Evolutionary conservation across 2,797 vertebrate species (phyloP).

Genomic region (Melanotaenia maccullochi): DNA sequence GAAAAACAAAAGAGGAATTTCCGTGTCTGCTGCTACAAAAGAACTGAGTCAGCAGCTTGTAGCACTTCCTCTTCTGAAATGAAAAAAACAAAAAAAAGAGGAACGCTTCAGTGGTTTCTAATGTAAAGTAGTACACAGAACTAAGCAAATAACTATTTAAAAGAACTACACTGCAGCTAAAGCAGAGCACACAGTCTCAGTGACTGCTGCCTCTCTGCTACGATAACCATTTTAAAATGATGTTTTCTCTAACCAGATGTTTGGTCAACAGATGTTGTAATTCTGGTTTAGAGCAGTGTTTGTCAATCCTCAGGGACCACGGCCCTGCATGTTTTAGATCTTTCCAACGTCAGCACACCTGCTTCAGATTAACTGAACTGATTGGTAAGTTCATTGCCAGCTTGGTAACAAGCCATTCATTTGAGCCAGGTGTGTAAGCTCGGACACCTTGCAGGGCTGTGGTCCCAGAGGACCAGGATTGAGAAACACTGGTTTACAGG

Average conservation of each 20-base stretch:
- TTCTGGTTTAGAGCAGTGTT: too few relatives aligned
- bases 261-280: constrained; percentile 1
- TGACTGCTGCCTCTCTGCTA: not conserved
- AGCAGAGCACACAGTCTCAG: not conserved
- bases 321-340: too few relatives aligned
- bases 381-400: too few relatives aligned
- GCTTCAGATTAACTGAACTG: too few relatives aligned
- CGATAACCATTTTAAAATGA: not conserved
- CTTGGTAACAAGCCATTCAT: too few relatives aligned
- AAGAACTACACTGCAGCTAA: constrained; percentile 7
- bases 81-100: not conserved
- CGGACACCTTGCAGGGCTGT: too few relatives aligned
- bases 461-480: too few relatives aligned
- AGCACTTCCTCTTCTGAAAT: constrained; percentile 38
- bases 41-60: constrained; percentile 29
- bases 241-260: not conserved
- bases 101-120: not conserved
- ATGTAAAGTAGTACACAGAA: not conserved
- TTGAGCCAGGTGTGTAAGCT: too few relatives aligned
- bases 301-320: too few relatives aligned
- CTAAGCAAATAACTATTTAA: not conserved
- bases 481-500: too few relatives aligned
- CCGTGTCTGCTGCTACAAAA: not conserved
- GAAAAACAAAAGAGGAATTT: constrained; percentile 40
- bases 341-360: too few relatives aligned